A percentile compares a stretch with the other conserved stretches of the same genome.
phyloP scores from a whole-genome alignment of 92 coral and sea anemone genomes.

The Meandrina meandrites region DNA sequence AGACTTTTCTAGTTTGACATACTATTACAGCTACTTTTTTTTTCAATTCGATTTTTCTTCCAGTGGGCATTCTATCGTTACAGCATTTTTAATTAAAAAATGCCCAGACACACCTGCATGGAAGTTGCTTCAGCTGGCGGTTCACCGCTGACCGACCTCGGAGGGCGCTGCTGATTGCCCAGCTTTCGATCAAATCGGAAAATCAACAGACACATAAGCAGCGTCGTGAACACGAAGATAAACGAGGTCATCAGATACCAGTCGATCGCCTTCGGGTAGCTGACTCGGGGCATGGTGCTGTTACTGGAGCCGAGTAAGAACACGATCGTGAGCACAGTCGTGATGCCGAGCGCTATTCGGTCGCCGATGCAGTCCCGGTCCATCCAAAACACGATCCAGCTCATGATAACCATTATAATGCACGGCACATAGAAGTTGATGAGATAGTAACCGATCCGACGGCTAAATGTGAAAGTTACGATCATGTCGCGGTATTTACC shows the following conservation, averaged over 20 bases:
- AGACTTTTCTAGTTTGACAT: too few species aligned
- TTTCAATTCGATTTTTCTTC: too few species aligned
- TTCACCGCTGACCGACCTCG: conserved; percentile 42
- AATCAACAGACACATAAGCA: conserved; percentile 81
- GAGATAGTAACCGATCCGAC: conserved; percentile 93
- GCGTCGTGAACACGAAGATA: conserved; percentile 93
- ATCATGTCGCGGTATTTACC: conserved; percentile 87
- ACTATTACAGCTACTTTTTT: too few species aligned
- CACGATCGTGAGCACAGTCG: conserved; percentile 95
- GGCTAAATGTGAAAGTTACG: conserved; percentile 82
- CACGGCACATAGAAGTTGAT: conserved; percentile 95
- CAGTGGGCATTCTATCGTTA: too few species aligned
- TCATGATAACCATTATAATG: conserved; percentile 90
- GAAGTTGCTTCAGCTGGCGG: conserved; percentile 19
- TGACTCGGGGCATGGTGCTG: conserved; percentile 98
- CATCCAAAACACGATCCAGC: conserved; percentile 95
- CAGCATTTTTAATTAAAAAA: too few species aligned
- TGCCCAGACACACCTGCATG: conserved; percentile 2
- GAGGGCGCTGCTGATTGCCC: conserved; percentile 14
- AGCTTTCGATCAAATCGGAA: conserved; percentile 56
- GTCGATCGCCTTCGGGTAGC: conserved; percentile 98
- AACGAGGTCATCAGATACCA: conserved; percentile 97
- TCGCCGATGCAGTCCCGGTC: conserved; percentile 93
- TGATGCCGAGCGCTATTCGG: conserved; percentile 94
- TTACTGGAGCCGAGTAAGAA: conserved; percentile 95